Base-by-base conservation (phyloP, 2,113 vertebrate species). In the Cyrtonyx montezumae region DNA sequence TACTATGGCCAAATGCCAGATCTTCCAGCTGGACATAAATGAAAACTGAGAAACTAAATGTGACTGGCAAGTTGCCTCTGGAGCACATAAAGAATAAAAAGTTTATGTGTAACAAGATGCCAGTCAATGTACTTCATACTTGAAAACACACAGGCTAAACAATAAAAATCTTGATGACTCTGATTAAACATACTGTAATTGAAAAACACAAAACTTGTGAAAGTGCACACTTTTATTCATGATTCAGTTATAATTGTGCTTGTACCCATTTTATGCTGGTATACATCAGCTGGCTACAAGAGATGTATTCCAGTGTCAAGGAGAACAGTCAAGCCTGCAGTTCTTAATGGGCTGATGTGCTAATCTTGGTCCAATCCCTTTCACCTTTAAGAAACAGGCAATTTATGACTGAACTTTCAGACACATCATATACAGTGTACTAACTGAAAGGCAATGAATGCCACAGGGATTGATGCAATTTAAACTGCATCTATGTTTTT, bases 61-160 rank as follows among this genome's bases (percentile, higher is more conserved):
- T 88, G 79, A 78, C 90, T 91, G 76, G 76, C 73, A 87, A 65
- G 65, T 58, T 88, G 77, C 62, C 88, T 86, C 30, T 67, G 68
- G 55, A 96, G 67, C 34, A 6, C 1, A 7, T 15, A 85, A 83
- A 53, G 30, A 32, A 91, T 67, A 53, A 90, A 88, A 79, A 8
- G 26, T 37, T 84, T 69, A 25, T 40, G 69, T 20, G 61, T 59
- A 91, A 69, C 62, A 78, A 85, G 77, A 83, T 9, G 53, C 2
- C 30, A 61, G 21, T 63, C 77, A 71, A 82, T 48, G 40, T 25
- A 70, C 8, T 87, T 36, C 36, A 61, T 55, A 43, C 0, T 0
- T 59, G 30, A 66, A 62, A 87, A 87, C 40, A 88, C 11, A 53
- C 26, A 70, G 81, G 83, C 85, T 76, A 90, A 95, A 78, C 48